phyloP scores from a whole-genome alignment of 1,140 invertebrate species.

The Whitmania pigra region DNA sequence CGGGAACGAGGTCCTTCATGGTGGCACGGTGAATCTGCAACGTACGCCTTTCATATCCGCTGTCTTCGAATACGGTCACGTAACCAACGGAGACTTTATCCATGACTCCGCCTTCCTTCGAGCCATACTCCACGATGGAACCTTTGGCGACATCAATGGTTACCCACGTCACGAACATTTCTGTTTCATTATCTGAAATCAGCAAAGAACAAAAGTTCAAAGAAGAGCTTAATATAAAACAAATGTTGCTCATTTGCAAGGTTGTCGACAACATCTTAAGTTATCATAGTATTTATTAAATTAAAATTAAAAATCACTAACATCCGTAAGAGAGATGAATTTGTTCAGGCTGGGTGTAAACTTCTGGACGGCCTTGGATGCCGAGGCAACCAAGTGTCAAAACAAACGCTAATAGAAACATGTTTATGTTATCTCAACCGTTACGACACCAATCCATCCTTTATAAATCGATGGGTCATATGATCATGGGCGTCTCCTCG shows the following conservation, averaged over 20 bases:
- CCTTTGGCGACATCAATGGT: conserved; percentile 54
- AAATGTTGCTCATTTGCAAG: too few relatives aligned
- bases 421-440: too few relatives aligned
- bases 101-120: conserved; percentile 40
- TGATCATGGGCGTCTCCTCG: too few relatives aligned
- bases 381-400: too few relatives aligned
- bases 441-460: too few relatives aligned
- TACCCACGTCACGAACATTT: conserved; percentile 72
- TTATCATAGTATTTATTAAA: not conserved
- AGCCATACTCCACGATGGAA: conserved; percentile 61
- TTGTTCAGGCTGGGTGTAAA: conserved; percentile 57
- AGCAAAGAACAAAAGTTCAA: not conserved
- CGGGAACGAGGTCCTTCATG: conserved; percentile 46
- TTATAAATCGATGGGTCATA: too few relatives aligned
- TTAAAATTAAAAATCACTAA: conserved; percentile 37
- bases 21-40: conserved; percentile 66
- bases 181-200: conserved; percentile 39
- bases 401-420: too few relatives aligned
- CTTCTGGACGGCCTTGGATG: not conserved
- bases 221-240: too few relatives aligned
- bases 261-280: too few relatives aligned
- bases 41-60: conserved; percentile 50
- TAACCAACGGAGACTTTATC: conserved; percentile 46
- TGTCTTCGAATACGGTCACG: conserved; percentile 57
- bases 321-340: conserved; percentile 53